Conservation (phyloP, 2,797 vertebrate species). For the Sitta carolinensis region DNA sequence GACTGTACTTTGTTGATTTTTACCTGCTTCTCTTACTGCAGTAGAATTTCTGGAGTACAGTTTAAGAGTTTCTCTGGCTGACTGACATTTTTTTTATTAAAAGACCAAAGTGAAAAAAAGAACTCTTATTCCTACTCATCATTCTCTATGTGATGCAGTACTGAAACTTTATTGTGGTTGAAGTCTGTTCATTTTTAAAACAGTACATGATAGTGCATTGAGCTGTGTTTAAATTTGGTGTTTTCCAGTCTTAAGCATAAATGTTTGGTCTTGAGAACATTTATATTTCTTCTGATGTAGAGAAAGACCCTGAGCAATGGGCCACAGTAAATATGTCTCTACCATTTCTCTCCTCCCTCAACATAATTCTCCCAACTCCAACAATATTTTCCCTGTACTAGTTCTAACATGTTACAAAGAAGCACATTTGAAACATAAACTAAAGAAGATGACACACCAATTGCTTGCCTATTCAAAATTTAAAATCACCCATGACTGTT, state of each 20-base stretch:
- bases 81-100: not conserved
- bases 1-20: not conserved
- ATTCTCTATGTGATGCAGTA: not conserved
- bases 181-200: not conserved
- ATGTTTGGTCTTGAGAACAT: not conserved
- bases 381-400: not conserved
- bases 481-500: not conserved
- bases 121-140: not conserved
- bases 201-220: not conserved
- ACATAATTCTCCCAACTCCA: accelerated
- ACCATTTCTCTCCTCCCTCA: not conserved
- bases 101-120: not conserved
- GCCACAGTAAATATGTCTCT: not conserved
- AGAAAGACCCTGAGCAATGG: not conserved
- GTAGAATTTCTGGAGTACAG: not conserved
- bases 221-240: not conserved
- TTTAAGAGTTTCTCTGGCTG: not conserved
- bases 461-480: not conserved
- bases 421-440: not conserved
- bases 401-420: not conserved
- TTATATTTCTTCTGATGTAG: not conserved
- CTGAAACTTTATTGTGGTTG: not conserved
- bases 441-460: not conserved
- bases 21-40: not conserved
- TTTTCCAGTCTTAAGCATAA: not conserved